Base-by-base conservation (phyloP, 2,888 invertebrate species). In the Exocentrus adspersus region DNA sequence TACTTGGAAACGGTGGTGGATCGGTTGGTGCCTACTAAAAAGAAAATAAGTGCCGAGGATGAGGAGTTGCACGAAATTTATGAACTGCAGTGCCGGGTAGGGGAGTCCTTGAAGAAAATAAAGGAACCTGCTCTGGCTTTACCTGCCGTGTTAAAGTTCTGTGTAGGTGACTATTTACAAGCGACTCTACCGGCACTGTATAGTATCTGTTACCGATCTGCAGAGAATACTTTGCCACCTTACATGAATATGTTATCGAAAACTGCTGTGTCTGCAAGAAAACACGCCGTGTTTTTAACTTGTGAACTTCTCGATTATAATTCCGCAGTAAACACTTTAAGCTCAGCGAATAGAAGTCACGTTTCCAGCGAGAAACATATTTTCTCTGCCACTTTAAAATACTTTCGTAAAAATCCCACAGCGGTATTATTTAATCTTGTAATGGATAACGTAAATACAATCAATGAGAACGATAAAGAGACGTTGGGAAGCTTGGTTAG, bases 121-220 rank as follows among this genome's bases (percentile, higher is more conserved):
- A 41, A 50, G 2, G 59, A 65, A 10, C 24, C 60, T 42, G 9
- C 20, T 6, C 45, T 60, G 54, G 24, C 57, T 32, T 46, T 71
- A 4, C 65, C 70, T 9, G 56, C 65, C n/a, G 10, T 72, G 6
- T 30, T 62, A 2, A 53, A 57, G 7, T 67, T 66, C 52, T 73
- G 70, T 32, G 54, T 59, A 28, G 71, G 68, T 7, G 71, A 70
- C 37, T 71, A 68, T 41, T 58, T 72, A 16, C 63, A 65, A 10
- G 43, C 60, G 17, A 60, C 66, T 14, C 16, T 68, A 21, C 48
- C 37, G 4, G 60, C 70, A 6, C 58, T 73, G 1, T 72, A 70
- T 54, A 70, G 68, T 32, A 45, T 65, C 6, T 53, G 69, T 45
- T 67, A 67, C 16, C 59, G 60, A 52, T 54, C 65, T 4, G 63